phyloP scores from a whole-genome alignment of 2,797 vertebrate genomes.

The Sebastes melanostomus region DNA sequence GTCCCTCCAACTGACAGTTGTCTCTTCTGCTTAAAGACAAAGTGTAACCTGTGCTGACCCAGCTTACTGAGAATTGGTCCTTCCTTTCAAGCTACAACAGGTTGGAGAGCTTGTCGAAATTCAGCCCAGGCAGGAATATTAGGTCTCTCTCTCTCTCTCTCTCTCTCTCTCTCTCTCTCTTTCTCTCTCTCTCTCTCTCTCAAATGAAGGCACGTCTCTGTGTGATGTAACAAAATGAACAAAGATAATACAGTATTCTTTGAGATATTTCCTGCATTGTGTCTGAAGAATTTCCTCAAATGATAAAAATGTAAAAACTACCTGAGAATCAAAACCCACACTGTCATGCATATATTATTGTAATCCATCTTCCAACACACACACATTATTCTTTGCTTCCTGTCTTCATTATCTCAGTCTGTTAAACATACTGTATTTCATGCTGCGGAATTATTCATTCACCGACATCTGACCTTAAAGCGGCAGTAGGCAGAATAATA shows the following conservation, averaged over 20 bases:
- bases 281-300: neutral
- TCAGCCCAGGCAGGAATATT: slow-evolving; percentile 4
- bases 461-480: neutral
- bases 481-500: too few species aligned
- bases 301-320: neutral
- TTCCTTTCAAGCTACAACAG: slow-evolving; percentile 21
- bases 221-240: neutral
- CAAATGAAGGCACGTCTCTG: too few species aligned
- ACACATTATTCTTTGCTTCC: neutral
- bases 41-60: slow-evolving; percentile 19
- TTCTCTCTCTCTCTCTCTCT: neutral
- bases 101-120: slow-evolving; percentile 8
- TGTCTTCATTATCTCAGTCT: neutral
- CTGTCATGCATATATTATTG: neutral
- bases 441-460: neutral
- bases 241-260: neutral
- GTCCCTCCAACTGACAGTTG: neutral
- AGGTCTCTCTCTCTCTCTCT: neutral
- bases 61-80: neutral
- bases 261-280: neutral
- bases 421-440: neutral
- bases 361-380: neutral
- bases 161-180: neutral
- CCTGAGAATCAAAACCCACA: neutral
- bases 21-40: neutral